phyloP scores from a whole-genome alignment of 2,113 vertebrate species.

The Ictalurus punctatus region DNA sequence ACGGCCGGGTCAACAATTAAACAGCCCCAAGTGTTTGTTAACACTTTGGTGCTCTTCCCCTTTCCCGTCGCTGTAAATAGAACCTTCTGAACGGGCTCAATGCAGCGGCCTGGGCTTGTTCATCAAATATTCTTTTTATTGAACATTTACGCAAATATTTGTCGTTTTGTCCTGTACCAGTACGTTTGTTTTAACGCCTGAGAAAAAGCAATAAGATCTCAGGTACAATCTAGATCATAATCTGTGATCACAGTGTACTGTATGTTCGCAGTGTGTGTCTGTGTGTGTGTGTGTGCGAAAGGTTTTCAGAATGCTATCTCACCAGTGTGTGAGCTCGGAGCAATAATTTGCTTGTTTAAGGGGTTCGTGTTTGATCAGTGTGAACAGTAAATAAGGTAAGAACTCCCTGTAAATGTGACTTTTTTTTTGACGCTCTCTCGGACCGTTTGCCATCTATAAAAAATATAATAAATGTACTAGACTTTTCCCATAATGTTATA shows the following conservation, averaged over 20 bases:
- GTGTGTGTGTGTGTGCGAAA: conserved; percentile 19
- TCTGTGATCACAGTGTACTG: conserved; percentile 8
- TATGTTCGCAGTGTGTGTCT: neutral
- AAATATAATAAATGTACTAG: neutral
- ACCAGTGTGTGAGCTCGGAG: neutral
- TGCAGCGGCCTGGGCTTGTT: neutral
- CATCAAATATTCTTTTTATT: conserved; percentile 24
- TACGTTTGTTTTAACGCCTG: conserved; percentile 23
- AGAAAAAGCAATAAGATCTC: conserved; percentile 21
- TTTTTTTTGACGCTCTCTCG: neutral
- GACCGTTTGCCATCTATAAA: neutral
- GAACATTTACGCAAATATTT: conserved; percentile 31
- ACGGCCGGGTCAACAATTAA: conserved; percentile 27
- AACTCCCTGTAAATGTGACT: neutral
- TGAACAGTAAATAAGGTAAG: conserved; percentile 8
- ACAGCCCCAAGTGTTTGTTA: conserved; percentile 44
- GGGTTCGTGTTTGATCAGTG: conserved; percentile 10
- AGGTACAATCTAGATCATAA: conserved; percentile 22
- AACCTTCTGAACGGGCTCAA: neutral
- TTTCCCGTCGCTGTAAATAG: conserved; percentile 35
- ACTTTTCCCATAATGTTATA: neutral
- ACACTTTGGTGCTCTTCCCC: conserved; percentile 41
- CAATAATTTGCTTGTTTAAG: conserved; percentile 5
- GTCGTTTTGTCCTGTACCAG: conserved; percentile 16
- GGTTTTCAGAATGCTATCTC: conserved; percentile 6